Evolutionary conservation across 1,140 invertebrate genomes (phyloP), one percentile per base, ranked within the genome.

Genomic region (Propsilocerus akamusi): DNA sequence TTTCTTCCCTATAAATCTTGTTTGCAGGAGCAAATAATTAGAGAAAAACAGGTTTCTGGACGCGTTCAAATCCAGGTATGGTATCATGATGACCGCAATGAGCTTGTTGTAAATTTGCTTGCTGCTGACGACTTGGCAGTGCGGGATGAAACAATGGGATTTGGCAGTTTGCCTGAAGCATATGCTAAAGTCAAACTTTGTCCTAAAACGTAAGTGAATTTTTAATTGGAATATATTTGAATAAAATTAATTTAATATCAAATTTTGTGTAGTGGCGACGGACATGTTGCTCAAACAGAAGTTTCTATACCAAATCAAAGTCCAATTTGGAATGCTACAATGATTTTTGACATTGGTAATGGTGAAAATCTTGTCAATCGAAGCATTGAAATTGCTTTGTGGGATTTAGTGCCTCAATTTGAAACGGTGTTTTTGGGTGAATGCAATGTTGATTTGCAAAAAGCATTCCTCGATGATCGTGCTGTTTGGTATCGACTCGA

Each of bases 291-390:
- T 48, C 83, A 85, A 59, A 90, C 86, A 1, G 83, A 82, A 57
- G 78, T 86, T 4, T 81, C 85, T 2, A 83, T 84, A 50, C 78
- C 83, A 8, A 83, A 83, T 2, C 83, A 82, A 57, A 86, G 83
- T 62, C 86, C 87, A 6, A 82, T 87, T 46, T 92, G 86, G 87
- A 90, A 91, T 59, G 85, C 86, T 12, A 90, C 85, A n/a, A 68
- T 90, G 17, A 81, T 81, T 49, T 86, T 90, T 61, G 71, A 77
- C 1, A 79, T 81, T 22, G 75, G 88, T 14, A 76, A 77, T 25
- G 81, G 78, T 2, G 85, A 88, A 53, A 74, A 81, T 56, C 65
- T 89, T 25, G 78, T 85, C 61, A 81, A 86, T 46, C 76, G 80
- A 51, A 76, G 79, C 12, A 73, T 94, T 23, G 87, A 91, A 59